A percentile compares a stretch with the other conserved stretches of the same genome.
These are phyloP conservation scores for Myoxocephalus aenaeus DNA, from an alignment of 2,797 vertebrate genomes.

Conservation along the genomic window DNA sequence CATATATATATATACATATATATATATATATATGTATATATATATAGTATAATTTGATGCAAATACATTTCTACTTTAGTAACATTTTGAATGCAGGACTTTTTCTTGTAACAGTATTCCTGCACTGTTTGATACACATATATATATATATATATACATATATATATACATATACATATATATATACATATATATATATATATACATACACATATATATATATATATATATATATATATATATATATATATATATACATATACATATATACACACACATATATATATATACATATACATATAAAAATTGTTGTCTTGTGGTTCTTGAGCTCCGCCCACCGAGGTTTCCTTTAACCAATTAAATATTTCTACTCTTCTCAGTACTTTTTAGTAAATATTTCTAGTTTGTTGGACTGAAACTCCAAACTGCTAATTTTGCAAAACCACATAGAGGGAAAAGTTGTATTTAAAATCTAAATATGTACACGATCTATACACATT, in stretches of 20 bases:
- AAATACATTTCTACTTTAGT: background rate
- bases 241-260: too few species aligned
- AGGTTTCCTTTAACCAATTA: slow-evolving; percentile 21
- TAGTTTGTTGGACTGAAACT: slow-evolving; percentile 33
- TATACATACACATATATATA: too few species aligned
- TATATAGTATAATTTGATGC: too few species aligned
- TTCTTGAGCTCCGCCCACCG: slow-evolving; percentile 18
- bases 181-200: too few species aligned
- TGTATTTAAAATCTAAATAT: background rate
- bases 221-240: too few species aligned
- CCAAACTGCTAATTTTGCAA: slow-evolving; percentile 37
- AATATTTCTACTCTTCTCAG: slow-evolving; percentile 26
- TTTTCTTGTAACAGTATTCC: background rate
- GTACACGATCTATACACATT: background rate
- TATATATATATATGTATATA: too few species aligned
- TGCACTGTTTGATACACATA: background rate
- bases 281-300: too few species aligned
- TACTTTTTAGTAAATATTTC: slow-evolving; percentile 18
- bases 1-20: too few species aligned
- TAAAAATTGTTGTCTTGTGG: too few species aligned
- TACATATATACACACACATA: too few species aligned
- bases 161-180: too few species aligned
- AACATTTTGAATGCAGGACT: background rate
- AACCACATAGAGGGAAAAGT: slow-evolving; percentile 10
- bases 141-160: too few species aligned